Base-by-base conservation (phyloP, 2,888 invertebrate species). In the Erynnis tages region DNA sequence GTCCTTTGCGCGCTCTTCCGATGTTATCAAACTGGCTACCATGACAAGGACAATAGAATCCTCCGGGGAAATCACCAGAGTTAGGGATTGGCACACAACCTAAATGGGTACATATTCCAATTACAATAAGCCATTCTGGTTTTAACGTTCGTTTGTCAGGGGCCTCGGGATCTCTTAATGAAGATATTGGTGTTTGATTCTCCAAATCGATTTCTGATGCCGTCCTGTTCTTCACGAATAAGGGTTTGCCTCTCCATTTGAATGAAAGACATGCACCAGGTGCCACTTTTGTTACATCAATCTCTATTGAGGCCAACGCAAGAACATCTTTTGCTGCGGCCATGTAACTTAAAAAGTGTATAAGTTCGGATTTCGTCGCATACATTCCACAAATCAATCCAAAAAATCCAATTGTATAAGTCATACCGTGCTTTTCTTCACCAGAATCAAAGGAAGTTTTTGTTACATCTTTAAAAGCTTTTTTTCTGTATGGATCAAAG, bases 241-340 rank as follows among this genome's bases (percentile, higher is more conserved):
- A 82, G 0, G 96, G 96, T 72, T 95, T 96, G 49, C 94, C 94
- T 63, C 95, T 90, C 96, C 96, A 97, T 76, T 96, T 96, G 64
- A 93, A 91, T 0, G 93, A 90, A 45, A 85, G 66, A 53, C 91
- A 91, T 59, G 90, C 91, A 14, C 94, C 95, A 64, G 93, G 93
- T 0, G 92, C 91, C 53, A 96, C 92, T 57, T 92, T 92, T 4
- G 71, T 73, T 30, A 96, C 77, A 57, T 94, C 93, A 27, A 96
- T 90, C 88, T 96, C 96, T 55, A 94, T 91, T 60, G 93, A 91
- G n/a, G 96, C 93, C 67, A 94, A 54, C 1, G 96, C 96, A 35
- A 95, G 69, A 2, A 95, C 93, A 67, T 96, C 96, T 21, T 93
- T 93, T 1, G 94, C 87, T 1, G 95, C 91, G 16, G 89, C 80